phyloP scores from a whole-genome alignment of 1,140 invertebrate species.

The Lucilia sericata region DNA sequence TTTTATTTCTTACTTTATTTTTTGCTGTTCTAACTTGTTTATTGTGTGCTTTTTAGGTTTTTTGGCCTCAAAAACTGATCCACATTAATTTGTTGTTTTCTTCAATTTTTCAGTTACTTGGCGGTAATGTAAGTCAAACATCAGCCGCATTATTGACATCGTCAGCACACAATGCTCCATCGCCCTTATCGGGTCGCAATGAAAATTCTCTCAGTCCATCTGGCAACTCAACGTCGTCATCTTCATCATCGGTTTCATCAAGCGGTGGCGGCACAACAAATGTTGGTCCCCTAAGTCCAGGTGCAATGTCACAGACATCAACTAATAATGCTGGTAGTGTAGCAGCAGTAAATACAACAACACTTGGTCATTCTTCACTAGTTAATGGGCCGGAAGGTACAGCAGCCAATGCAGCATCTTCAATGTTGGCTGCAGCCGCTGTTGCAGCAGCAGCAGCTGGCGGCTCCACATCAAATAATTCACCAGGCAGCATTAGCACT shows the following conservation, averaged over 20 bases:
- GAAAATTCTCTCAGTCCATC: conserved; percentile 73
- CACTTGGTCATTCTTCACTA: conserved; percentile 25
- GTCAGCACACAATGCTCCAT: conserved; percentile 48
- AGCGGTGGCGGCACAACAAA: conserved; percentile 65
- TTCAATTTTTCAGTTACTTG: conserved; percentile 54
- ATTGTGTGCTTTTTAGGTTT: conserved; percentile 13
- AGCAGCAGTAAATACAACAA: conserved; percentile 46
- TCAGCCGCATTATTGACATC: conserved; percentile 33
- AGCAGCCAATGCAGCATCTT: not conserved
- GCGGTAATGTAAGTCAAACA: conserved; percentile 47
- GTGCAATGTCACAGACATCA: conserved; percentile 76
- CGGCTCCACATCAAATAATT: conserved; percentile 47
- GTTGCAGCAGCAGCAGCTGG: conserved; percentile 42
- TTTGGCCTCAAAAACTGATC: not conserved
- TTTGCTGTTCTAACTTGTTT: not conserved
- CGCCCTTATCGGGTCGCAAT: conserved; percentile 72
- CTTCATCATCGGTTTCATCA: conserved; percentile 8
- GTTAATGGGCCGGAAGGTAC: not conserved
- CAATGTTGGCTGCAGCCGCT: conserved; percentile 50
- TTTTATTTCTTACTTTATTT: not conserved
- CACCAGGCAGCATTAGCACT: conserved; percentile 62
- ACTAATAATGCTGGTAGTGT: conserved; percentile 58
- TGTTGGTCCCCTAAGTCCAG: conserved; percentile 76
- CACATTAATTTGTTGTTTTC: conserved; percentile 41
- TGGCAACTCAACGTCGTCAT: conserved; percentile 71